Base-by-base conservation (phyloP, 2,888 invertebrate species). In the Eustalomyia histrio region DNA sequence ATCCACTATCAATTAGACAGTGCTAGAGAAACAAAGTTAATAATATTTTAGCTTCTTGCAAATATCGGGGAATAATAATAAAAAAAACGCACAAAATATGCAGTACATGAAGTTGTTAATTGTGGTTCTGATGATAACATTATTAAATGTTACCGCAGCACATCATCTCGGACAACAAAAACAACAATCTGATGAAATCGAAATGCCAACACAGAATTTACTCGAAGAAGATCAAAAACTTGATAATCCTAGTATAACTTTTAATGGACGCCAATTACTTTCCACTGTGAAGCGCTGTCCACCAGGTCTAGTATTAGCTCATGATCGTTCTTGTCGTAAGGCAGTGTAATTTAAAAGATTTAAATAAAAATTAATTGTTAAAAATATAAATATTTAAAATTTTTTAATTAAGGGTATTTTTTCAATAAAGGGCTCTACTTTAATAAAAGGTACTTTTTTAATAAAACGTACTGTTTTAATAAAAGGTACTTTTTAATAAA, bases 321-420 rank as follows among this genome's bases (percentile, higher is more conserved):
- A 53, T 5, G 81, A 83, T n/a, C n/a, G n/a, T 5, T 84, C 65
- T 10, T 87, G 87, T 61, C 88, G 88, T 7, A 21, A 39, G 1
- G 57, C 5, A 1, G 87, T 80, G 8, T 87, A 84, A 78, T 14
- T 14, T 10, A 39, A 39, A 39, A 57, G 12, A 10, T 55, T 43
- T 17, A 10, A 7, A 10, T 12, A 35, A 14, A 52, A 9, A n/a
- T 50, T 39, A 39, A 12, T 3, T 39, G 2, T 39, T 39, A 12
- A 39, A 39, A 39, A 39, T 39, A 39, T 12, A 39, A 39, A 39
- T 12, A 3, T 12, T 12, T 12, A 12, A 39, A 39, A 39, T 12
- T n/a, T n/a, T n/a, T n/a, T n/a, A n/a, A n/a, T n/a, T n/a, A n/a
- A n/a, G n/a, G n/a, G n/a, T n/a, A n/a, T n/a, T n/a, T n/a, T n/a